Conservation (phyloP, 2,888 invertebrate genomes). For the Ischnura elegans region DNA sequence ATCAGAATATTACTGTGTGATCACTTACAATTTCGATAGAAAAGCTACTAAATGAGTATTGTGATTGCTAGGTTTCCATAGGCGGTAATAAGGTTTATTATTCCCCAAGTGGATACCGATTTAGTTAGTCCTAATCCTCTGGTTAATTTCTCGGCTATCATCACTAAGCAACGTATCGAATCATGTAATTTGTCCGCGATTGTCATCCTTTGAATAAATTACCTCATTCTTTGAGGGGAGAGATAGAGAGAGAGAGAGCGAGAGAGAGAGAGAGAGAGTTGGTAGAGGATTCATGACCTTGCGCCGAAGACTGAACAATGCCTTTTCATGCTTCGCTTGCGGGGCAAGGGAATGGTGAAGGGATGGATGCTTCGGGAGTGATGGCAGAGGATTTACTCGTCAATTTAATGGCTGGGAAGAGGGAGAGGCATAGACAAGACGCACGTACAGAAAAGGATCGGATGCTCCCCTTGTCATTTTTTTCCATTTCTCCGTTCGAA, state of each 20-base stretch:
- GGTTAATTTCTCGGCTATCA: no score
- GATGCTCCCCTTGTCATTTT: background rate
- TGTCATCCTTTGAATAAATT: background rate
- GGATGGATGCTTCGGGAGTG: no score
- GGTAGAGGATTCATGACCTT: background rate
- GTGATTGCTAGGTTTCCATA: no score
- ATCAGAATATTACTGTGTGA: no score
- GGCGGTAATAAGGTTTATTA: no score
- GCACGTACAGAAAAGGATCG: background rate
- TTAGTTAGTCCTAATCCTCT: no score
- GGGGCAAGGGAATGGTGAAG: background rate
- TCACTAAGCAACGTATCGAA: background rate
- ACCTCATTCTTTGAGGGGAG: background rate
- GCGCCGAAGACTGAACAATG: background rate
- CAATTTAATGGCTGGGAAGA: background rate
- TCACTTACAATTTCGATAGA: no score
- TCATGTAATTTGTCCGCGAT: background rate
- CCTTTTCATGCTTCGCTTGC: background rate
- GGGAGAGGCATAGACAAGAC: background rate
- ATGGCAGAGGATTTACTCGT: constrained; percentile 5
- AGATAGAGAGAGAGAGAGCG: no score
- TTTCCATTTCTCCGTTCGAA: background rate
- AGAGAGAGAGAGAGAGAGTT: no score
- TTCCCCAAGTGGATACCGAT: no score
- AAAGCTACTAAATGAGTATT: no score